Base-by-base conservation (phyloP, 1,140 invertebrate species). In the Drosophila obscura region DNA sequence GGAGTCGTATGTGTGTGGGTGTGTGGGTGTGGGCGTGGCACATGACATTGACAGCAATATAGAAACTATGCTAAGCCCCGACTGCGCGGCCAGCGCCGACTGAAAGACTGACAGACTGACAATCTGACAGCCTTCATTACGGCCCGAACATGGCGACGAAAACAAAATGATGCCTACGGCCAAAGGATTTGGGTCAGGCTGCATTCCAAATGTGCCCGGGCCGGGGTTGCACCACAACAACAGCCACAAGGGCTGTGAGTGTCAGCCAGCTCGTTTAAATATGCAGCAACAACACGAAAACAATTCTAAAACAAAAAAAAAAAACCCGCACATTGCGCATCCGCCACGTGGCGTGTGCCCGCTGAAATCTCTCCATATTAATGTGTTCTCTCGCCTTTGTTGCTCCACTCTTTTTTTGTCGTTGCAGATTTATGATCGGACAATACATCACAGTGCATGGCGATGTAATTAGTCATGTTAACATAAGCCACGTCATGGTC, bases 391-490 rank as follows among this genome's bases (percentile, higher is more conserved):
- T 82, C 58, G 55, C 50, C 61, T 73, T 44, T 61, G 51, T 46
- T 49, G 49, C 35, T 56, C 59, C 45, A 49, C 15, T 63, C 31
- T 28, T 15, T 28, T 15, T 63, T 60, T 64, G 15, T 50, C 59
- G 8, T 81, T 92, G 43, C 93, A 96, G 96, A 90, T 95, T 96
- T 88, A 94, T 96, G 85, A 96, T 96, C 80, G 96, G 96, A 26
- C 96, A 96, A 88, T 96, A 96, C 91, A 95, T 96, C 50, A 96
- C 96, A 7, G 94, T 95, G 7, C 95, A 96, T 81, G 96, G 96
- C 45, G 96, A 97, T 92, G 96, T 97, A 65, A 95, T 97, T 90
- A 96, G 96, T 91, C 96, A 96, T 92, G 95, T 97, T 65, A 97
- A 97, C 92, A 97, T 98, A 76, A 96, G 95, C 68, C 94, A 95